Evolutionary conservation across 1,140 invertebrate genomes (phyloP).

Genomic region (Trachelipus rathkii): DNA sequence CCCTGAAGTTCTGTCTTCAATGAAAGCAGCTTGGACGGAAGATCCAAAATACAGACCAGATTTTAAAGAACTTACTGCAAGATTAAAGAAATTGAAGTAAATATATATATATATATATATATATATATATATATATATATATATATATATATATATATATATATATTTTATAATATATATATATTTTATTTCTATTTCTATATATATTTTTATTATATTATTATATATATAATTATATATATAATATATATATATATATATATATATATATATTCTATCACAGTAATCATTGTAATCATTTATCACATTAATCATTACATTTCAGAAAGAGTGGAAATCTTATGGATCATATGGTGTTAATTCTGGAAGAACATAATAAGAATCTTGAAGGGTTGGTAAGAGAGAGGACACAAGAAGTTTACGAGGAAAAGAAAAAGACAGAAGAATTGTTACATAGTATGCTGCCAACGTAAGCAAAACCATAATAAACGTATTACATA

Average conservation of each 20-base stretch:
- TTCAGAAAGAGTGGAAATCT: slow-evolving; percentile 70
- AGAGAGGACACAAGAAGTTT: slow-evolving; percentile 77
- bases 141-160: too few relatives aligned
- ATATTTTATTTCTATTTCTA: too few relatives aligned
- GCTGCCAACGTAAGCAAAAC: slow-evolving; percentile 53
- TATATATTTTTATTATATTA: too few relatives aligned
- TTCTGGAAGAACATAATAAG: slow-evolving; percentile 92
- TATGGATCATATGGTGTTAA: slow-evolving; percentile 93
- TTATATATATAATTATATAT: too few relatives aligned
- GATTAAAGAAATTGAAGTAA: slow-evolving; percentile 71
- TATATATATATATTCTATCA: too few relatives aligned
- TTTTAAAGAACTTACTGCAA: slow-evolving; percentile 63
- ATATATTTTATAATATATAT: too few relatives aligned
- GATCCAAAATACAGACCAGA: slow-evolving; percentile 66
- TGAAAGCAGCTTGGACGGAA: slow-evolving; percentile 73
- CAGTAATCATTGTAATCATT: too few relatives aligned
- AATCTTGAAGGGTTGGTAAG: slow-evolving; percentile 89
- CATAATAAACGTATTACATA: too few relatives aligned
- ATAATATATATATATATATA: too few relatives aligned
- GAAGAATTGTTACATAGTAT: slow-evolving; percentile 88
- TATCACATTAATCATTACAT: background rate
- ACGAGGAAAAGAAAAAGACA: slow-evolving; percentile 89
- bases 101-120: background rate
- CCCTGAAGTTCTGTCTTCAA: slow-evolving; percentile 44
- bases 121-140: too few relatives aligned